Evolutionary conservation across 2,888 invertebrate species (phyloP).

Genomic region (Griposia aprilina): DNA sequence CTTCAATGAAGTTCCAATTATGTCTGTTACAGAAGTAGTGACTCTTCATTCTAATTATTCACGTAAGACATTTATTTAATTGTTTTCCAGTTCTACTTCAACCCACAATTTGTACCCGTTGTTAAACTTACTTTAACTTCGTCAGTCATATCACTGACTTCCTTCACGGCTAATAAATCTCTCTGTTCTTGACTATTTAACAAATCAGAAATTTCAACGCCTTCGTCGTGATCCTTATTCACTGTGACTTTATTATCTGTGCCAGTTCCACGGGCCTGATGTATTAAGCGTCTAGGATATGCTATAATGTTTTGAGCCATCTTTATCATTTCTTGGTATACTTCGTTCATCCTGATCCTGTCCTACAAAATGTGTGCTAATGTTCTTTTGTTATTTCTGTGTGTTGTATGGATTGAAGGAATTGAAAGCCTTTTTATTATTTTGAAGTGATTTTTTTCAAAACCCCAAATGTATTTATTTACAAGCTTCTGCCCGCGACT

Average conservation of each 20-base stretch:
- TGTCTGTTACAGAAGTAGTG: background rate
- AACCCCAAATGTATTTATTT: background rate
- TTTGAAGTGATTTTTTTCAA: background rate
- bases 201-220: background rate
- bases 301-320: background rate
- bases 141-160: background rate
- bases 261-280: background rate
- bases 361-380: background rate
- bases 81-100: background rate
- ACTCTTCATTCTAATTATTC: background rate
- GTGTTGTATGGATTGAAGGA: background rate
- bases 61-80: background rate
- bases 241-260: background rate
- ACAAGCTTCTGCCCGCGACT: background rate
- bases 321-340: background rate
- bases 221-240: background rate
- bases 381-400: background rate
- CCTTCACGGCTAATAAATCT: background rate
- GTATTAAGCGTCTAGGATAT: background rate
- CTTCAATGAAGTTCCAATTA: too few relatives aligned
- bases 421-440: background rate
- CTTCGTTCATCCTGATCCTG: background rate
- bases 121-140: conserved; percentile 2
- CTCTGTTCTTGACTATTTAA: conserved; percentile 4
- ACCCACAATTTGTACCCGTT: background rate